These are phyloP conservation scores for Pterois miles DNA, from an alignment of 2,797 vertebrate species.

Conservation along the genomic window DNA sequence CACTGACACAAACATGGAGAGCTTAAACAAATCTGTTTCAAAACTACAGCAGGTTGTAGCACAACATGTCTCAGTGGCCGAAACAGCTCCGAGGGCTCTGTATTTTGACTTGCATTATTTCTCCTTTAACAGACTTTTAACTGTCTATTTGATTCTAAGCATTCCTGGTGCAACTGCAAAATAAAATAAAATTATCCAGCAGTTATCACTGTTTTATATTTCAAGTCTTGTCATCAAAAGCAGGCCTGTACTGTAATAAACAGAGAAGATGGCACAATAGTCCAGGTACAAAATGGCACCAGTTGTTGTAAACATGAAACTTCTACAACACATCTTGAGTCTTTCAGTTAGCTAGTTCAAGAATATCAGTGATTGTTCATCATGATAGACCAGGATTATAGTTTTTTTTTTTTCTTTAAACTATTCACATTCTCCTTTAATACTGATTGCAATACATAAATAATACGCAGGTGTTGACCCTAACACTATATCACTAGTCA, in stretches of 20 bases:
- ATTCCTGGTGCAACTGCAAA: not conserved
- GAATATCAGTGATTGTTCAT: not conserved
- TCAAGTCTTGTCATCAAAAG: not conserved
- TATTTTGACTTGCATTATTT: not conserved
- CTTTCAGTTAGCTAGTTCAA: not conserved
- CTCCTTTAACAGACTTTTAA: not conserved
- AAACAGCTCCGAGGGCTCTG: not conserved
- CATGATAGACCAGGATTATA: not conserved
- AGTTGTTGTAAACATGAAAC: not conserved
- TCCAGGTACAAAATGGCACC: not conserved
- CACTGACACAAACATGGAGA: conserved; percentile 18
- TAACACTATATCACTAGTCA: not conserved
- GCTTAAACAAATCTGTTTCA: conserved; percentile 26
- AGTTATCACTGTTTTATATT: not conserved
- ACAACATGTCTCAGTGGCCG: not conserved
- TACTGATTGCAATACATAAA: not conserved
- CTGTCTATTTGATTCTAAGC: not conserved
- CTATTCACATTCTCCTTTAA: not conserved
- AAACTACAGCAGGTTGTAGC: not conserved
- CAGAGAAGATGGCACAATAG: not conserved
- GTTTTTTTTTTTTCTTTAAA: not conserved
- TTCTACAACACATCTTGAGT: not conserved
- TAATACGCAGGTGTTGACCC: not conserved
- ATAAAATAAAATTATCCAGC: not conserved
- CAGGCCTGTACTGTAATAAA: not conserved